These are phyloP conservation scores for Iselma pallidipennis DNA, from an alignment of 2,888 invertebrate species.

Conservation along the genomic window DNA sequence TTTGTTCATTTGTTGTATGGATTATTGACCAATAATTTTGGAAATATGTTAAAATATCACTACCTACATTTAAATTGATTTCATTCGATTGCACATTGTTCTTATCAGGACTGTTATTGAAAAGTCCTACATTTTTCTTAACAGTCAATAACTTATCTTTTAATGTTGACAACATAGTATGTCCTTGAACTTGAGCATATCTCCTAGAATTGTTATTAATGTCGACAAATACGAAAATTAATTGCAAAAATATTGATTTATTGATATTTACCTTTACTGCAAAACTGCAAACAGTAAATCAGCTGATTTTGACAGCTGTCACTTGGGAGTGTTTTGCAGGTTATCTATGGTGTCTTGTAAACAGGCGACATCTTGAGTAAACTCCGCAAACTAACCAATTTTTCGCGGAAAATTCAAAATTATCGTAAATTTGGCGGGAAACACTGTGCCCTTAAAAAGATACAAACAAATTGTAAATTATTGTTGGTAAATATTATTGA, in stretches of 20 bases:
- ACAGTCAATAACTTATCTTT: slow-evolving; percentile 42
- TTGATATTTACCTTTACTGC: neutral
- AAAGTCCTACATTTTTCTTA: slow-evolving; percentile 40
- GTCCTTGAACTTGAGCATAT: neutral
- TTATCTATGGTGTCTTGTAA: neutral
- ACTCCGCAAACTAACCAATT: neutral
- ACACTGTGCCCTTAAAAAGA: too few species aligned
- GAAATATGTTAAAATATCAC: slow-evolving; percentile 69
- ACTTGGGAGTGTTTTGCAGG: too few species aligned
- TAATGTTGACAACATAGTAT: slow-evolving; percentile 40
- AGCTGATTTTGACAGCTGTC: slow-evolving; percentile 17
- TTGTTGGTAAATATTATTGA: too few species aligned
- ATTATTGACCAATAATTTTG: slow-evolving; percentile 73
- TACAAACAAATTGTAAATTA: too few species aligned
- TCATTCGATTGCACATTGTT: slow-evolving; percentile 16
- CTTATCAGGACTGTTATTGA: slow-evolving; percentile 31
- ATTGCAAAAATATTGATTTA: neutral
- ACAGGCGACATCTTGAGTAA: neutral
- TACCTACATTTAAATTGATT: slow-evolving; percentile 66
- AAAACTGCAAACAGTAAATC: slow-evolving; percentile 2
- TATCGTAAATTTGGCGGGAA: too few species aligned
- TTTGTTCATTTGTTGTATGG: slow-evolving; percentile 70
- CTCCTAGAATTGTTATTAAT: neutral
- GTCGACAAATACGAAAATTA: too few species aligned
- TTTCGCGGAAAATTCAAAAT: neutral